Percentiles rank a stretch among this genome's conserved stretches.
These are phyloP conservation scores for Incurvaria masculella DNA, from an alignment of 2,888 invertebrate genomes.

Conservation along the genomic window DNA sequence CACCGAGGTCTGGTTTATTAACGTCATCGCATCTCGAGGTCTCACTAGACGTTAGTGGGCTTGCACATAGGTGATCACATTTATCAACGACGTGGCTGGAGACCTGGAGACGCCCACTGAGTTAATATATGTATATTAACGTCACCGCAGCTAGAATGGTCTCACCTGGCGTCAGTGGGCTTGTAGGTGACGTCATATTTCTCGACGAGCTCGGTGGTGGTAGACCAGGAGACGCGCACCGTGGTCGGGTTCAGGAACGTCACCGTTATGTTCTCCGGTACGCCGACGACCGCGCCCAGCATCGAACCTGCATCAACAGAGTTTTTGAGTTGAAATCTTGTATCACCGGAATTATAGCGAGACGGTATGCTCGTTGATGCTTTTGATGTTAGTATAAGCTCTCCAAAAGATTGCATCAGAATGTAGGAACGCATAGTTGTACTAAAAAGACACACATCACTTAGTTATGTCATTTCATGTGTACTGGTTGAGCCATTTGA, in stretches of 20 bases:
- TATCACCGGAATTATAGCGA: not conserved
- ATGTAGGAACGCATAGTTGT: not conserved
- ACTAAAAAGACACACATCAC: not conserved
- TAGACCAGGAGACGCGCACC: conserved; percentile 84
- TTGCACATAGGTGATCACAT: too few relatives aligned
- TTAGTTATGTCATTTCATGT: not conserved
- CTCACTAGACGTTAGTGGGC: too few relatives aligned
- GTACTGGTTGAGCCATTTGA: conserved; percentile 1
- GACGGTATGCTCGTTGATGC: not conserved
- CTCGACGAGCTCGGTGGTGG: conserved; percentile 75
- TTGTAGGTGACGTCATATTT: conserved; percentile 91
- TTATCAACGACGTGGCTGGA: too few relatives aligned
- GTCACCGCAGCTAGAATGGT: too few relatives aligned
- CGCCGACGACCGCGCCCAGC: conserved; percentile 62
- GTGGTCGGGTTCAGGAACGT: conserved; percentile 84
- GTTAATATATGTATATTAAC: too few relatives aligned
- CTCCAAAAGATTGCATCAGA: not conserved
- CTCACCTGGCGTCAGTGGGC: conserved; percentile 89
- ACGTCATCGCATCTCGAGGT: too few relatives aligned
- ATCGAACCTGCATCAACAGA: conserved; percentile 64
- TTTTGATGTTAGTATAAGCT: not conserved
- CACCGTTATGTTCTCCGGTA: conserved; percentile 86
- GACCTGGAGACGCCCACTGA: too few relatives aligned
- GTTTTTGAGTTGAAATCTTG: too few relatives aligned
- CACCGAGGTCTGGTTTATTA: conserved; percentile 81